phyloP scores from a whole-genome alignment of 2,888 invertebrate genomes.

The Pterostichus niger region DNA sequence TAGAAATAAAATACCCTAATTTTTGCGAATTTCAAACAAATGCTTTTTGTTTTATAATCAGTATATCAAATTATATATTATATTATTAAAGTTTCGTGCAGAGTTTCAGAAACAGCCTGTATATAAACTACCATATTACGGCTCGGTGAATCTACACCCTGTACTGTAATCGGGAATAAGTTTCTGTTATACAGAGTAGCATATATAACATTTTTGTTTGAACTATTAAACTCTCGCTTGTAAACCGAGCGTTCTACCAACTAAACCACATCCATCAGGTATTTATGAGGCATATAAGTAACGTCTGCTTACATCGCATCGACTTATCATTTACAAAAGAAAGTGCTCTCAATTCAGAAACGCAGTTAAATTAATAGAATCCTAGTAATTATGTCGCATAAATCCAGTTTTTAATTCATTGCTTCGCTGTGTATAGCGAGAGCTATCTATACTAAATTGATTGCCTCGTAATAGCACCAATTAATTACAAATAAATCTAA shows the following conservation, averaged over 20 bases:
- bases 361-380: conserved; percentile 1
- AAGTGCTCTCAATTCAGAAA: neutral
- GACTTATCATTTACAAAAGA: neutral
- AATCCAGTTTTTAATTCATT: neutral
- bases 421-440: neutral
- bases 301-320: no score
- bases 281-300: no score
- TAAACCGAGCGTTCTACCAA: neutral
- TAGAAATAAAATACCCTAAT: no score
- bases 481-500: neutral
- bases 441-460: neutral
- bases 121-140: no score
- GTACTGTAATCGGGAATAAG: no score
- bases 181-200: no score
- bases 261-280: neutral
- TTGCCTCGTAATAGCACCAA: neutral
- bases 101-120: no score
- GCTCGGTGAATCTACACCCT: no score
- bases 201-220: neutral
- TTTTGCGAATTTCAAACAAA: no score
- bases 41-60: no score
- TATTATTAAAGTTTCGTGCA: no score
- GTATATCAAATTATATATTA: no score
- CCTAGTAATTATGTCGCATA: neutral
- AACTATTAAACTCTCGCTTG: neutral